Percentiles rank a stretch among this genome's conserved stretches.
phyloP scores from a whole-genome alignment of 2,797 vertebrate genomes.

The Chromobotia macracanthus region DNA sequence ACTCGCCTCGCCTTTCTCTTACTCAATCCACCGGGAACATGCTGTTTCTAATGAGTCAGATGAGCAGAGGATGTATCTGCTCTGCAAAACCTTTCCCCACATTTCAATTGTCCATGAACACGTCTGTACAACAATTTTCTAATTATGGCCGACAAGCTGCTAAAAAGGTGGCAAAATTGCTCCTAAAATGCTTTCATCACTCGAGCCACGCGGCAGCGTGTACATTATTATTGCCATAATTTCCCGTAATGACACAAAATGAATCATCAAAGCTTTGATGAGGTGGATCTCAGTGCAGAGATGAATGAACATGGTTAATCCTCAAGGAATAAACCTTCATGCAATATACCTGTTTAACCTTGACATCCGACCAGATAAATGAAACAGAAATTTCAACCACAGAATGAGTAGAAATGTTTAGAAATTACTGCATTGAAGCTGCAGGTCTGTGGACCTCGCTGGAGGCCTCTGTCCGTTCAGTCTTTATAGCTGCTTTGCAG shows the following conservation, averaged over 20 bases:
- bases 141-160: constrained; percentile 36
- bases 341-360: background rate
- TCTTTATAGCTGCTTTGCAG: background rate
- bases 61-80: constrained; percentile 21
- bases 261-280: constrained; percentile 25
- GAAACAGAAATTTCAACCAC: background rate
- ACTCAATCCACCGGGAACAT: constrained; percentile 46
- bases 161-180: constrained; percentile 19
- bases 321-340: background rate
- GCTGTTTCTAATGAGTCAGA: constrained; percentile 47
- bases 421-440: background rate
- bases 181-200: constrained; percentile 14
- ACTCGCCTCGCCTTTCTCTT: constrained; percentile 36
- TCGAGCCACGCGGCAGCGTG: background rate
- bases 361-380: background rate
- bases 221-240: background rate
- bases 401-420: background rate
- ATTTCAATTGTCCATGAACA: constrained; percentile 22
- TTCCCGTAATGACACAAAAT: constrained; percentile 32
- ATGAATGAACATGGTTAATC: constrained; percentile 16
- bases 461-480: too few relatives aligned
- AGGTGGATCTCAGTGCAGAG: background rate
- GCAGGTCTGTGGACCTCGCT: too few relatives aligned
- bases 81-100: background rate
- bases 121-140: constrained; percentile 10